Conservation (phyloP, 2,888 invertebrate species). For the Andricus quercusramuli region DNA sequence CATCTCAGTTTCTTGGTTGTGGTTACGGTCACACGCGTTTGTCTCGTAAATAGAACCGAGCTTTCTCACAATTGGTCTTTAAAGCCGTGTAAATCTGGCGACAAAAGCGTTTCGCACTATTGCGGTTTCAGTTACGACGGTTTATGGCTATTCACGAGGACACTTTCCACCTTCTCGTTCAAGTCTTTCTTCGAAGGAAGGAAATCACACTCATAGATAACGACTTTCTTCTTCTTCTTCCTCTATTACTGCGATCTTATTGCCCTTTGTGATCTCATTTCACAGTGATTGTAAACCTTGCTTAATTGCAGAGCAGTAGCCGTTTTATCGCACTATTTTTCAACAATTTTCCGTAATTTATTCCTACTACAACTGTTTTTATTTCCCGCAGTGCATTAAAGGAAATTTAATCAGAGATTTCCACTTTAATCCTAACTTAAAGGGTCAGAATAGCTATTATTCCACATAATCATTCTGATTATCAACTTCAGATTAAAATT, state of each 20-base stretch:
- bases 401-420: not conserved
- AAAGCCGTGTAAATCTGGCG: conserved; percentile 59
- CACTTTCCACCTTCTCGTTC: conserved; percentile 21
- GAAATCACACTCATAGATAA: not conserved
- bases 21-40: conserved; percentile 38
- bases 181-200: not conserved
- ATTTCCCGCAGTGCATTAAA: not conserved
- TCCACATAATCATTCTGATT: too few relatives aligned
- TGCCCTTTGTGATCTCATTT: not conserved
- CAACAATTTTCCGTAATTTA: not conserved
- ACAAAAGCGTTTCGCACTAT: conserved; percentile 37
- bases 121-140: conserved; percentile 31
- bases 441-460: not conserved
- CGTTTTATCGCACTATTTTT: not conserved
- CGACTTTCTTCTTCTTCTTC: not conserved
- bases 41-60: conserved; percentile 58
- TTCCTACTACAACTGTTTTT: not conserved
- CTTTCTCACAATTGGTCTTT: conserved; percentile 63
- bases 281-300: conserved; percentile 1
- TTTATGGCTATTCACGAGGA: conserved; percentile 27
- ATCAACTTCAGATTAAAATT: too few relatives aligned
- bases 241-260: not conserved
- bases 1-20: conserved; percentile 44
- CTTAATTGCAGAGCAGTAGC: conserved; percentile 7
- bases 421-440: not conserved